Evolutionary conservation across 1,140 invertebrate species (phyloP), one percentile per base, ranked within the genome.

Genomic region (Drosophila funebris): DNA sequence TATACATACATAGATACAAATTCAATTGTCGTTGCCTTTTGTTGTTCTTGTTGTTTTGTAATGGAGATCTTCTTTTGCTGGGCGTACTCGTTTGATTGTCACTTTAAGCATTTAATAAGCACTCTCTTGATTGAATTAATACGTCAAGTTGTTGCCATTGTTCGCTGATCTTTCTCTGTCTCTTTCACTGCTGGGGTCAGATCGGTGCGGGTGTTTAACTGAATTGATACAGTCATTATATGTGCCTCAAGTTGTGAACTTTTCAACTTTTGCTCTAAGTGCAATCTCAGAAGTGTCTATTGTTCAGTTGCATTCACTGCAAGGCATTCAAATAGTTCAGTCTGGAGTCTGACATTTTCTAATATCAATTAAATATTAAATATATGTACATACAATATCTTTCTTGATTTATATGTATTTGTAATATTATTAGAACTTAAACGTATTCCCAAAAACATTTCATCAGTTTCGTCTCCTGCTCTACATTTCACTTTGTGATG

Each of bases 51-150:
- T 73, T 61, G 37, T 50, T 60, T 63, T 39, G 53, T 69, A 77
- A 68, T 54, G 53, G 61, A 48, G 43, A 68, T 81, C 73, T 73
- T 78, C 29, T 63, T 24, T 11, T 8, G n/a, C 3, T 7, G 2
- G 7, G 7, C 16, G 9, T 50, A 14, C 33, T 50, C 36, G 44
- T 60, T 63, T 78, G 75, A 57, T 88, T 85, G 82, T 75, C 82
- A 88, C 82, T 87, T 84, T 50, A 76, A 73, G 44, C 76, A 64
- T 84, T 84, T 88, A 87, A 87, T 87, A 87, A 88, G 83, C 83
- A 73, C 63, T 76, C 72, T 61, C 82, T 83, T 87, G 83, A 87
- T 87, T 87, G 83, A 87, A 87, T 87, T 87, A 87, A 88, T 88
- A 75, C 73, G 63, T 73, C 73, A 76, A 76, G 69, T 24, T 24